Base-by-base conservation (phyloP, 2,888 invertebrate genomes). In the Lasioglossum lativentre region DNA sequence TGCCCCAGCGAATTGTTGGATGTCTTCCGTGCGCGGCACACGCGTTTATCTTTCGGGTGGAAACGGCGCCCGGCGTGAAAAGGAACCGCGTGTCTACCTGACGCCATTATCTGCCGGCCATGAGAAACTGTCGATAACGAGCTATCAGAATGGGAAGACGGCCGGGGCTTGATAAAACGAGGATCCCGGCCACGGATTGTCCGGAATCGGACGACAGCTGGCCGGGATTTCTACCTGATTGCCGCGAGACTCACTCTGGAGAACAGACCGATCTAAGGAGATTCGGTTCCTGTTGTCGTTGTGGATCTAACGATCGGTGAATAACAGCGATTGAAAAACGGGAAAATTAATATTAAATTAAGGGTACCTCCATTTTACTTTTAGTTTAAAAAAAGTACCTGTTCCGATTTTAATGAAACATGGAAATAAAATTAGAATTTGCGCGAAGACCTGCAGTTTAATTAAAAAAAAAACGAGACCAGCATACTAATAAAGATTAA, bases 1-100 rank as follows among this genome's bases (percentile, higher is more conserved):
- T 94, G 94, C 93, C 91, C 91, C 91, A 75, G 87, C 87, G 86
- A 91, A 87, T 87, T 75, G 82, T 87, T 88, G 84, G 87, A 91
- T 86, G 82, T 82, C 83, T 80, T 38, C 79, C 81, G 85, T 81
- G 74, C 78, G 76, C 77, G 76, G 74, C 74, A 79, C 74, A 79
- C 74, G 86, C 90, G 90, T 88, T 88, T 88, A 91, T 89, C 91
- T 90, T 91, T 91, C 79, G 90, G 90, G 83, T 34, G 87, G 86
- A 91, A 83, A 87, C 84, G 78, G 79, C 88, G 89, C 87, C 30
- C 27, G 66, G 30, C 38, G 71, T 40, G 68, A 66, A 78, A 88
- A 76, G 75, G 52, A 81, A 70, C 77, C 71, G 59, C 59, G 72
- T 56, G 86, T 68, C 88, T 82, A 75, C 75, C 89, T 79, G 89